These are phyloP conservation scores for Cheirogaleus medius DNA, from an alignment of 2,113 vertebrate species.

Conservation along the genomic window DNA sequence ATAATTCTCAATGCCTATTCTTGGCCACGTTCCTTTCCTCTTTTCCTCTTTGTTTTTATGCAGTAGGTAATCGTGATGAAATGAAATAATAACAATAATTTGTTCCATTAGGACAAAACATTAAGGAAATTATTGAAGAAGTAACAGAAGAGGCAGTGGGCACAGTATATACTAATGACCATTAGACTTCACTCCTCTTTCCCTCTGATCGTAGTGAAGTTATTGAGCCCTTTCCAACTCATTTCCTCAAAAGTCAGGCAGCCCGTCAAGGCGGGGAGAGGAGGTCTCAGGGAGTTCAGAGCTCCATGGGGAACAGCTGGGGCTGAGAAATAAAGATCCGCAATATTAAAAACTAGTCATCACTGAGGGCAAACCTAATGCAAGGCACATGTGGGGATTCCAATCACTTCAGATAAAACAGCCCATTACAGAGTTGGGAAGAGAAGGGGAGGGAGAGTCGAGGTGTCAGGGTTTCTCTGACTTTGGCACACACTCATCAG, in stretches of 20 bases:
- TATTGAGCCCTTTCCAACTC: not conserved
- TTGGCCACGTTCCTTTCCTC: not conserved
- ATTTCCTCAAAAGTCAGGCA: slow-evolving; percentile 31
- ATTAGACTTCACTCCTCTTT: slow-evolving; percentile 45
- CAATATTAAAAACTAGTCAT: not conserved
- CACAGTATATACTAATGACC: slow-evolving; percentile 70
- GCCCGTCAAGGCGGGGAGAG: not conserved
- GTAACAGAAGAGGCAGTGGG: slow-evolving; percentile 69
- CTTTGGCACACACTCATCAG: not conserved
- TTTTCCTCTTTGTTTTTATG: slow-evolving; percentile 67
- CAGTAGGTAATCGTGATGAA: slow-evolving; percentile 80
- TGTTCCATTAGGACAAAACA: slow-evolving; percentile 82
- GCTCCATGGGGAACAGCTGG: not conserved
- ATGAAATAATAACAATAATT: slow-evolving; percentile 83
- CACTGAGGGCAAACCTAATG: not conserved
- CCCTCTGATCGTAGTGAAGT: slow-evolving; percentile 67
- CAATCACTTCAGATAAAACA: not conserved
- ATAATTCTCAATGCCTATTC: slow-evolving; percentile 54
- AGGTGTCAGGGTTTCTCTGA: not conserved
- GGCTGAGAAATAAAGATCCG: not conserved
- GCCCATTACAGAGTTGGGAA: not conserved
- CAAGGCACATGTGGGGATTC: not conserved
- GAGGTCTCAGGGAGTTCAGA: not conserved
- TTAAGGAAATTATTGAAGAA: slow-evolving; percentile 79
- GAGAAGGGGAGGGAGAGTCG: not conserved